phyloP scores from a whole-genome alignment of 2,797 vertebrate species.

The Esox lucius region DNA sequence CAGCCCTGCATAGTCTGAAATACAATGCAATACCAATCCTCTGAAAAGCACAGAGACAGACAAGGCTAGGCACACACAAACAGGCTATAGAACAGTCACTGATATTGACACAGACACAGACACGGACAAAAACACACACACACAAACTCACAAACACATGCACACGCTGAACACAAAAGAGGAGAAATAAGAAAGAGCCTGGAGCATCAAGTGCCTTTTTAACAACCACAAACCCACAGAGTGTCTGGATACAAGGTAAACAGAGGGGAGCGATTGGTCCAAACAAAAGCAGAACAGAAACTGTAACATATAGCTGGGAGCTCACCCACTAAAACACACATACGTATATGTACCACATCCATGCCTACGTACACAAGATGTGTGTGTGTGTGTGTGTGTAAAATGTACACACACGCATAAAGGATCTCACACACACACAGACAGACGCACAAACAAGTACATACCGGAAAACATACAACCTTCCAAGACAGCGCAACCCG shows the following conservation, averaged over 20 bases:
- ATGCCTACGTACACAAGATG: not conserved
- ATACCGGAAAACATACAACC: slow-evolving; percentile 10
- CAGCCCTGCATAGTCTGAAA: not conserved
- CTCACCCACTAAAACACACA: slow-evolving; percentile 9
- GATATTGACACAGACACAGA: too few species aligned
- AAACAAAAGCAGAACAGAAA: slow-evolving; percentile 23
- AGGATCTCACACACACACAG: not conserved
- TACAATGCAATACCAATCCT: not conserved
- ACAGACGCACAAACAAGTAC: slow-evolving; percentile 3
- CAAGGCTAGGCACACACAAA: not conserved
- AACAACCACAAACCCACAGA: slow-evolving; percentile 14
- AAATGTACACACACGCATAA: not conserved
- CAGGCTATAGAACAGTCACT: too few species aligned
- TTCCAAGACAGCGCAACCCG: slow-evolving; percentile 9
- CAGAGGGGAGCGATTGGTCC: slow-evolving; percentile 17
- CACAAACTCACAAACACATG: slow-evolving; percentile 5
- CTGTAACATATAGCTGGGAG: slow-evolving; percentile 14
- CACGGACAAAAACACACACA: not conserved
- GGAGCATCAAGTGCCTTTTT: slow-evolving; percentile 15
- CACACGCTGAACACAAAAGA: slow-evolving; percentile 13
- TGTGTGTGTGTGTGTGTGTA: too few species aligned
- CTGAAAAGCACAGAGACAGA: slow-evolving; percentile 9
- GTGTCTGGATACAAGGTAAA: slow-evolving; percentile 26
- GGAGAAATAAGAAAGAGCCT: slow-evolving; percentile 14
- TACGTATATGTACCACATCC: not conserved